These are phyloP conservation scores for Limenitis camilla DNA, from an alignment of 2,888 invertebrate species.

Conservation along the genomic window DNA sequence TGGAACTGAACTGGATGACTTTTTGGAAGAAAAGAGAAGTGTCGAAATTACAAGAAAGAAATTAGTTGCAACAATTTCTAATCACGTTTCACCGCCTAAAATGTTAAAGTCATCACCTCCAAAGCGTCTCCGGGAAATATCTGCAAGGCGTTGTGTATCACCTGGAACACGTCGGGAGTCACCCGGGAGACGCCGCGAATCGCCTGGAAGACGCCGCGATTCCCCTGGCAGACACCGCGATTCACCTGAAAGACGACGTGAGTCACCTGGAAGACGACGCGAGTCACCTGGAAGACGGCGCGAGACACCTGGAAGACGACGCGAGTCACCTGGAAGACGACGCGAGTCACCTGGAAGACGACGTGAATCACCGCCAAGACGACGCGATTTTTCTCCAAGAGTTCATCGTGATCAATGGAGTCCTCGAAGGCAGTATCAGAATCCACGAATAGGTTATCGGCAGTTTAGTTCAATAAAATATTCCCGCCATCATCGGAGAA, in stretches of 20 bases:
- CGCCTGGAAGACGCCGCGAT: slow-evolving; percentile 10
- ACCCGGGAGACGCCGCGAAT: slow-evolving; percentile 9
- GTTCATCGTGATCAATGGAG: slow-evolving; percentile 23
- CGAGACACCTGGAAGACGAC: too few species aligned
- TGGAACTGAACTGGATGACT: slow-evolving; percentile 65
- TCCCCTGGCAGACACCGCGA: slow-evolving; percentile 11
- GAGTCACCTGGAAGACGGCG: too few species aligned
- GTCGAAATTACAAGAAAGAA: slow-evolving; percentile 12
- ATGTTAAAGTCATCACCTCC: too few species aligned
- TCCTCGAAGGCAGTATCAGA: slow-evolving; percentile 15
- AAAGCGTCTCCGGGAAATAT: too few species aligned
- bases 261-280: too few species aligned
- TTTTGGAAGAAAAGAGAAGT: slow-evolving; percentile 37
- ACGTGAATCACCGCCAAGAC: slow-evolving; percentile 19
- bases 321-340: slow-evolving; percentile 20
- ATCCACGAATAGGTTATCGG: slow-evolving; percentile 16
- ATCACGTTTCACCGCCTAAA: slow-evolving; percentile 8
- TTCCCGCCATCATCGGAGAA: slow-evolving; percentile 19
- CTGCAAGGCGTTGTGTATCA: too few species aligned
- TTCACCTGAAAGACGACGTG: too few species aligned
- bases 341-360: slow-evolving; percentile 20
- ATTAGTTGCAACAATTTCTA: not conserved
- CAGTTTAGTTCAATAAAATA: slow-evolving; percentile 22
- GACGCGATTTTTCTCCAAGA: slow-evolving; percentile 1
- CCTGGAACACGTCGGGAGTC: slow-evolving; percentile 9